Evolutionary conservation across 2,888 invertebrate species (phyloP).

Genomic region (Mylabris sibirica): DNA sequence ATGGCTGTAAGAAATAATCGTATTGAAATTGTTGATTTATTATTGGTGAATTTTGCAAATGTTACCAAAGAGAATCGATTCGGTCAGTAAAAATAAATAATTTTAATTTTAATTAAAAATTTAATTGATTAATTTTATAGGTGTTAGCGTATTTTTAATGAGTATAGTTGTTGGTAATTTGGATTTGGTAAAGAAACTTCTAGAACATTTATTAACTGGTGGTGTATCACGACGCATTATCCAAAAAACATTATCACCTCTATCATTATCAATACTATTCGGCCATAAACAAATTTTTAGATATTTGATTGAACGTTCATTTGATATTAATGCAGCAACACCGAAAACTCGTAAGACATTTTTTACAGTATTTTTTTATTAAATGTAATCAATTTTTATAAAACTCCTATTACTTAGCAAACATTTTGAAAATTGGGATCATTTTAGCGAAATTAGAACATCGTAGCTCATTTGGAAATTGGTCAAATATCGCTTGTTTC

Average conservation of each 20-base stretch:
- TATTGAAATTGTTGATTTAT: conserved; percentile 45
- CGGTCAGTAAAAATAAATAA: no score
- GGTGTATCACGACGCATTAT: conserved; percentile 54
- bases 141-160: conserved; percentile 53
- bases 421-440: no score
- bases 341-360: conserved; percentile 50
- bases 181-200: conserved; percentile 49
- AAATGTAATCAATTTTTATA: no score
- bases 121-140: conserved; percentile 41
- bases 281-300: conserved; percentile 48
- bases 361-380: no score
- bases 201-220: conserved; percentile 53
- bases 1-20: conserved; percentile 57
- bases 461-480: no score
- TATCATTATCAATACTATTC: conserved; percentile 53
- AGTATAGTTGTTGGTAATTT: conserved; percentile 53
- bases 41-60: conserved; percentile 54
- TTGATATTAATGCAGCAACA: conserved; percentile 47
- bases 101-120: conserved; percentile 17
- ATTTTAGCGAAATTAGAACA: no score
- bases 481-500: no score
- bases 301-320: conserved; percentile 50
- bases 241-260: conserved; percentile 52
- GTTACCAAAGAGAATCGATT: conserved; percentile 53
- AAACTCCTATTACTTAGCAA: no score